Conservation (phyloP, 1,140 invertebrate species). For the Drosophila dunni region DNA sequence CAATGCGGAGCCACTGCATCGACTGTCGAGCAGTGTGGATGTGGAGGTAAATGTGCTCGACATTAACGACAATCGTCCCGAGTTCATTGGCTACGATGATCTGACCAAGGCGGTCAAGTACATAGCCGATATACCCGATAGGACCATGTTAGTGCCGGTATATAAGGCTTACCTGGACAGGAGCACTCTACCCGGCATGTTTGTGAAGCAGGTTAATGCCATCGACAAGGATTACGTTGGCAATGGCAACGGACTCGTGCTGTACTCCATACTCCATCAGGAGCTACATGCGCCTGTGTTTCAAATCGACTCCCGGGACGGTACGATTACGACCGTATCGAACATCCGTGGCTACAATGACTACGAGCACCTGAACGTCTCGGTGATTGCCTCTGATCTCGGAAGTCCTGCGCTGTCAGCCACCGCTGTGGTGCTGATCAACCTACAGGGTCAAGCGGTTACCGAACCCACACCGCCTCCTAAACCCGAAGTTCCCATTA, state of each 20-base stretch:
- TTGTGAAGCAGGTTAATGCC: slow-evolving; percentile 90
- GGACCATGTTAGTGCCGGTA: slow-evolving; percentile 85
- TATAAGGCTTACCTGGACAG: slow-evolving; percentile 90
- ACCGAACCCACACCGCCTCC: slow-evolving; percentile 84
- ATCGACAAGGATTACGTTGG: slow-evolving; percentile 93
- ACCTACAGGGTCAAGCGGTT: slow-evolving; percentile 87
- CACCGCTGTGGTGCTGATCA: slow-evolving; percentile 89
- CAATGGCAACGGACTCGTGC: slow-evolving; percentile 92
- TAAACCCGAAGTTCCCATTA: slow-evolving; percentile 59
- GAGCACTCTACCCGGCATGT: slow-evolving; percentile 88
- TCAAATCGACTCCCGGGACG: slow-evolving; percentile 92
- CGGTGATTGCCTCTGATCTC: slow-evolving; percentile 92
- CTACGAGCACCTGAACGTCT: slow-evolving; percentile 87
- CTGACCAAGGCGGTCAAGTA: slow-evolving; percentile 74
- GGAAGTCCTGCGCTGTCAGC: slow-evolving; percentile 92
- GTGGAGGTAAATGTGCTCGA: slow-evolving; percentile 92
- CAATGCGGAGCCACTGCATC: slow-evolving; percentile 87
- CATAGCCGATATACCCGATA: slow-evolving; percentile 66
- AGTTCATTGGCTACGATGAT: slow-evolving; percentile 90
- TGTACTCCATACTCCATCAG: slow-evolving; percentile 89
- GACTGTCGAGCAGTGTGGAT: slow-evolving; percentile 89
- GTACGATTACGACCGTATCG: slow-evolving; percentile 90
- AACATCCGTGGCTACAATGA: slow-evolving; percentile 88
- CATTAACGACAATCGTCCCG: slow-evolving; percentile 91
- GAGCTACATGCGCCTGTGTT: slow-evolving; percentile 88